Evolutionary conservation across 1,140 invertebrate species (phyloP).

Genomic region (Bombus breviceps): DNA sequence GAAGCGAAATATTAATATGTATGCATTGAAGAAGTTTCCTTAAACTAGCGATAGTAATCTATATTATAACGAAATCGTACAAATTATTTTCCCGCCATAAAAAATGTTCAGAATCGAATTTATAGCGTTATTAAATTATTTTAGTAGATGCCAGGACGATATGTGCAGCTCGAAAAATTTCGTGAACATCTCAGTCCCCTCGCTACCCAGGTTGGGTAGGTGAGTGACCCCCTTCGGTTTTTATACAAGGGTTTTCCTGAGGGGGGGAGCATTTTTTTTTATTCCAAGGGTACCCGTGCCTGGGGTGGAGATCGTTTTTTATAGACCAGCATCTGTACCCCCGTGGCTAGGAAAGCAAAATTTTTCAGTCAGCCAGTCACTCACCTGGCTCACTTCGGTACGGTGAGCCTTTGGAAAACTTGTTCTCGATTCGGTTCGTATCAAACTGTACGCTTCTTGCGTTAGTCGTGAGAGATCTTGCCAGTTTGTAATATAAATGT

Average conservation of each 20-base stretch:
- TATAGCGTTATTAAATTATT: constrained; percentile 22
- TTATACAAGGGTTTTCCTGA: constrained; percentile 80
- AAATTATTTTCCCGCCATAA: background rate
- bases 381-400: constrained; percentile 80
- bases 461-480: background rate
- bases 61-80: background rate
- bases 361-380: constrained; percentile 81
- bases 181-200: constrained; percentile 62
- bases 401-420: constrained; percentile 67
- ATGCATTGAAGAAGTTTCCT: background rate
- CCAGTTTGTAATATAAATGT: background rate
- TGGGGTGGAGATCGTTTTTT: constrained; percentile 76
- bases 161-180: constrained; percentile 35
- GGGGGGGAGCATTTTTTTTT: constrained; percentile 77
- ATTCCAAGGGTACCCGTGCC: constrained; percentile 73
- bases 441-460: background rate
- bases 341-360: constrained; percentile 73
- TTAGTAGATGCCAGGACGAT: background rate
- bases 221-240: constrained; percentile 80
- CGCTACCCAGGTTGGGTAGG: constrained; percentile 71
- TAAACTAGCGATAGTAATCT: background rate
- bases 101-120: background rate
- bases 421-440: constrained; percentile 26
- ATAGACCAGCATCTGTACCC: constrained; percentile 81
- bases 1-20: no score